Evolutionary conservation across 2,113 vertebrate species (phyloP), one percentile per base, ranked within the genome.

Genomic region (Anguilla rostrata): DNA sequence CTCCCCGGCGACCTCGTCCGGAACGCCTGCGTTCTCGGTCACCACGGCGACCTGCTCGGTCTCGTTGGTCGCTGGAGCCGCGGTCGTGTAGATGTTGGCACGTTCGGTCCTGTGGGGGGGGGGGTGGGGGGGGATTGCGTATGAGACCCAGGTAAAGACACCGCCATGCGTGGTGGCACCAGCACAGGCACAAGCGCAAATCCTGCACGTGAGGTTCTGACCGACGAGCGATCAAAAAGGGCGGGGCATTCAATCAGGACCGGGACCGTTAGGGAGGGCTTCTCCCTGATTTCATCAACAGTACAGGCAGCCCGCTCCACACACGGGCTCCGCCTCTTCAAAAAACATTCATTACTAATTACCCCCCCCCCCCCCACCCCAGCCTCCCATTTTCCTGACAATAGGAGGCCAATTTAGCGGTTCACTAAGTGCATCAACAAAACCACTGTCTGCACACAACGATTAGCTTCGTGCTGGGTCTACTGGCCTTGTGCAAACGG

Each of bases 341-440:
- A 12, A n/a, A 75, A 80, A 80, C 40, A 80, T 40, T 40, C 40
- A 79, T 79, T 79, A 71, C 63, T 22, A n/a, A 71, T 79, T 79
- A 39, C 78, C 34, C 78, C 29, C 8, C 12, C 43, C 4, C 43
- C 43, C 43, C 43, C 43, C 43, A 39, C 29, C 34, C 12, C 43
- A 46, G 5, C 43, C 43, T 8, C 43, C 34, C 39, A 1, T 79
- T 40, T 79, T 41, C 39, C 18, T 20, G 16, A 39, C 39, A 80
- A 80, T 41, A 80, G 20, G 7, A 75, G 29, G 26, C 71, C 71
- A 75, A 75, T 75, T 29, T 75, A 34, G 71, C 26, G 29, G n/a
- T 75, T 75, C 5, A 34, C 71, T 75, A 75, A 75, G 71, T 34
- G 71, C 34, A 34, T 34, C 26, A 12, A 75, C 71, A 75, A 11